These are phyloP conservation scores for Tragelaphus scriptus DNA, from an alignment of 2,113 vertebrate species.

Conservation along the genomic window DNA sequence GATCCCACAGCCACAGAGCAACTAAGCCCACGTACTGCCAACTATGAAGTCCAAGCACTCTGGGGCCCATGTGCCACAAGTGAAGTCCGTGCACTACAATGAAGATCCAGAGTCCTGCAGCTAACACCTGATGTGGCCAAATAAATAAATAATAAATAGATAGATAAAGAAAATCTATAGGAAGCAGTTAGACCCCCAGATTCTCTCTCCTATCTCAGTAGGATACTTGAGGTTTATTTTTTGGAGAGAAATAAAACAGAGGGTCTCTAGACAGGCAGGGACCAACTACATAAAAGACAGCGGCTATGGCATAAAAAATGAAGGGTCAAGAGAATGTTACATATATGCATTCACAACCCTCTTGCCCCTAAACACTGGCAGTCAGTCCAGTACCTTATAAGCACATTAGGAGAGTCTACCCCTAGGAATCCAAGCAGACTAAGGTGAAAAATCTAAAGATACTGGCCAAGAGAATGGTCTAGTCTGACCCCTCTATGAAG, in stretches of 20 bases:
- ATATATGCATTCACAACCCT: fast-evolving
- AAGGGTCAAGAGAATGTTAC: not conserved
- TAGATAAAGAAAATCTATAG: not conserved
- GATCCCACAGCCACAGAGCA: not conserved
- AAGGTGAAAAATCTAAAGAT: not conserved
- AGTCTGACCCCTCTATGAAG: not conserved
- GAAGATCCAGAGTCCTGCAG: not conserved
- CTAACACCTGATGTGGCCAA: not conserved
- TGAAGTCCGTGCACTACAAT: fast-evolving
- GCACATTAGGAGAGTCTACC: not conserved
- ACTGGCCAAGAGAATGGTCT: not conserved
- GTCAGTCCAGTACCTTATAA: not conserved
- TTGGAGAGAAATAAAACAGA: not conserved
- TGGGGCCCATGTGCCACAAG: not conserved
- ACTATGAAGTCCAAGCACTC: not conserved
- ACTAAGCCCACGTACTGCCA: not conserved
- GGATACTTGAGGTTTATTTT: not conserved
- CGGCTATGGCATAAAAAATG: not conserved
- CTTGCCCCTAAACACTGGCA: not conserved
- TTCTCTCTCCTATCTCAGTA: not conserved
- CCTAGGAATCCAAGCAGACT: not conserved
- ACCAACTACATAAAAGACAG: not conserved
- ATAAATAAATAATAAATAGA: not conserved
- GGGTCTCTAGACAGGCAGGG: not conserved
- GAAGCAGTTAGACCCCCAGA: not conserved